Evolutionary conservation across 2,888 invertebrate genomes (phyloP), one percentile per base, ranked within the genome.

Genomic region (Pandemis cinnamomeana): DNA sequence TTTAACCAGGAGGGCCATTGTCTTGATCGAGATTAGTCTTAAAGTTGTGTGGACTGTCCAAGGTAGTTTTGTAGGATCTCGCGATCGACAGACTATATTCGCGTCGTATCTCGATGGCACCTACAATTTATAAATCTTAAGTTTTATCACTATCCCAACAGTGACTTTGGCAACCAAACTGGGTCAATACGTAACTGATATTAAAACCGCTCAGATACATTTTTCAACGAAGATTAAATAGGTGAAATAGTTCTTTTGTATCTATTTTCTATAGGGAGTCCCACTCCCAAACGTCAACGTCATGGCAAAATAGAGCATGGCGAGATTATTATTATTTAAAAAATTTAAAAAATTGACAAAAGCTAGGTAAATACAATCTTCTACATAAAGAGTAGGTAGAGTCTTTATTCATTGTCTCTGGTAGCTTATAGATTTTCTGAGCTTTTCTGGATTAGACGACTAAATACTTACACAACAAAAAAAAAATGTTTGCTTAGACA

Each of bases 171-270:
- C 6, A 11, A 11, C 10, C 51, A 53, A 53, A 53, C n/a, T 53
- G 51, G 51, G 51, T 53, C 51, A 53, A 53, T 53, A 51, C 51
- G 51, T 51, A 53, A 53, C 51, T 53, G 51, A n/a, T 53, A 53
- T 53, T 44, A 53, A 53, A 53, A n/a, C 51, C 5, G 13, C 48
- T 48, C 13, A 13, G 11, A 11, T 44, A 44, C 7, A 8, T 5
- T 48, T n/a, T 53, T 53, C 51, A 4, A 53, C 5, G 51, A n/a
- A 53, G 51, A 53, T 53, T 53, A 53, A 36, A 36, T 15, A 6
- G 51, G 51, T 53, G 46, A 11, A 10, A 53, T 11, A 3, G 10
- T 53, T 53, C 5, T 11, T 4, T 6, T 53, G 51, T 5, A 5
- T 44, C 44, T 53, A 53, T 15, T 53, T 53, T 53, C 11, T 48